Base-by-base conservation (phyloP, 2,888 invertebrate genomes). In the Autographa pulchrina region DNA sequence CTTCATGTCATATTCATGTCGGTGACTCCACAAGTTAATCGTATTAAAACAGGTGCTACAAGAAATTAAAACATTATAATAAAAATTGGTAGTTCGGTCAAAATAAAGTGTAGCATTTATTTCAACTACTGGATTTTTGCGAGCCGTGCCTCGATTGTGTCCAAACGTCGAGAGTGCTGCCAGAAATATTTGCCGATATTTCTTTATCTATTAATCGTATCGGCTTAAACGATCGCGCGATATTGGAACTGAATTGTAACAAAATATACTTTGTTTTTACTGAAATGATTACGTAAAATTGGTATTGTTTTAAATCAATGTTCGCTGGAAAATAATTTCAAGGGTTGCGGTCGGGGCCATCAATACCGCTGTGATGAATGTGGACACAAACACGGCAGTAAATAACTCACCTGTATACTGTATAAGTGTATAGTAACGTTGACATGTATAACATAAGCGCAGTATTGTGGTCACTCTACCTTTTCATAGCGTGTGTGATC, bases 181-280 rank as follows among this genome's bases (percentile, higher is more conserved):
- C 56, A 77, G 70, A 77, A 58, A 73, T 80, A 72, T 78, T 73
- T 68, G 61, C 66, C 65, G 68, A 76, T 78, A 80, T 74, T 73
- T 80, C 70, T 82, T 72, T 77, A 77, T 75, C 74, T 77, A 75
- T 83, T 72, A 80, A 83, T 78, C 74, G 75, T 71, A 78, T 78
- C 69, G 68, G 80, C 68, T 80, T 76, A 65, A 82, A 63, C 73
- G 70, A 73, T 77, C 68, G 65, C 63, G 20, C 52, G 65, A 64
- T 76, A 69, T 68, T 62, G 70, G 65, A 14, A 70, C 67, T 59
- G 60, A 72, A 75, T 75, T 66, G 70, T 69, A 68, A 65, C 68
- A 69, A 72, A 70, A 70, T 64, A 69, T n/a, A 32, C 66, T 67
- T 71, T 54, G 54, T 63, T 77, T 69, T 68, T 59, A 56, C 58